Conservation (phyloP, 1,140 invertebrate species). For the Sinella curviseta region DNA sequence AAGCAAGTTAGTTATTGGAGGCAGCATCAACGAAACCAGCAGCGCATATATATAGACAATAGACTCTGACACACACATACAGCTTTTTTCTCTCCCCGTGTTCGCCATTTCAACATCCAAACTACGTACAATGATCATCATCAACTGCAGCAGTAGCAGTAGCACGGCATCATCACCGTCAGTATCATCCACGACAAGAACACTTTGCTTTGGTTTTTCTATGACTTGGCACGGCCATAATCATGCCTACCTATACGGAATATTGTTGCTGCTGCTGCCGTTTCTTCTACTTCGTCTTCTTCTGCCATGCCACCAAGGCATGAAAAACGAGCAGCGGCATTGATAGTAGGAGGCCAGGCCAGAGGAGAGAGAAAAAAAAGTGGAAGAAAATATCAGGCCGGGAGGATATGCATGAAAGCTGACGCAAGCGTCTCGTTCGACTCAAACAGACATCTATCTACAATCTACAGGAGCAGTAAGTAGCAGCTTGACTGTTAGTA, state of each 20-base stretch:
- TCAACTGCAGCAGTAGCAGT: neutral
- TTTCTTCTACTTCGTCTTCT: neutral
- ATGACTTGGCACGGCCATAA: neutral
- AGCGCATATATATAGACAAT: no score
- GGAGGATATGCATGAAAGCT: neutral
- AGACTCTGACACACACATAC: no score
- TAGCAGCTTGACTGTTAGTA: no score
- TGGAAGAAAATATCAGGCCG: neutral
- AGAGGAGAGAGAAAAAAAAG: neutral
- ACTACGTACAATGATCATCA: constrained; percentile 11
- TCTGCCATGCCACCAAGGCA: neutral
- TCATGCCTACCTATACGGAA: neutral
- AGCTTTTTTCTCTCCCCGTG: neutral
- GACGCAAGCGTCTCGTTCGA: constrained; percentile 19
- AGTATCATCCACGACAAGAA: neutral
- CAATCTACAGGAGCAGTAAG: no score
- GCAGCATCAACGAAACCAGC: no score
- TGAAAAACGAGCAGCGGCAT: neutral
- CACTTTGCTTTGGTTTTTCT: constrained; percentile 23
- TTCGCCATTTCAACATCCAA: neutral
- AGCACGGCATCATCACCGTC: neutral
- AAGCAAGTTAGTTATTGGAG: no score
- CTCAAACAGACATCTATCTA: neutral
- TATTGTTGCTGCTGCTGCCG: neutral
- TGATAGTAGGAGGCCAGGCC: neutral